phyloP scores from a whole-genome alignment of 2,888 invertebrate genomes.

The Tetanocera ferruginea region DNA sequence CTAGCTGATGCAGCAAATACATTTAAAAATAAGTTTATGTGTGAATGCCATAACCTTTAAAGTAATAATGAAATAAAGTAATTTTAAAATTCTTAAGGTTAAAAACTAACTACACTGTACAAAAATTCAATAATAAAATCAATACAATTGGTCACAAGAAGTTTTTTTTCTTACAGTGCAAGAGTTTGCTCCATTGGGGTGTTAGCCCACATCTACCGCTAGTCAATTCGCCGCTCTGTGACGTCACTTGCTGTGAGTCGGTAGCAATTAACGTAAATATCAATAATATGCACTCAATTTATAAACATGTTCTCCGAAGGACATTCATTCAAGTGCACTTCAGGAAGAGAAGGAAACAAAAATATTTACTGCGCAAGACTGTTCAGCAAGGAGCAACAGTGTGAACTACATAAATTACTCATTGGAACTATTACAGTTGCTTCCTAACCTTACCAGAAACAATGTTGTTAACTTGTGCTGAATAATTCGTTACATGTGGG shows the following conservation, averaged over 20 bases:
- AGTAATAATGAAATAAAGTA: too few relatives aligned
- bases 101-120: too few relatives aligned
- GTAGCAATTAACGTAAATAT: neutral
- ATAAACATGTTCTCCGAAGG: neutral
- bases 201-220: too few relatives aligned
- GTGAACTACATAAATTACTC: neutral
- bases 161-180: neutral
- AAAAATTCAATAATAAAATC: too few relatives aligned
- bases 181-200: too few relatives aligned
- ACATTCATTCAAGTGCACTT: conserved; percentile 15
- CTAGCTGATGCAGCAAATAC: too few relatives aligned
- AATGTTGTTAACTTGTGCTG: neutral
- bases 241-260: neutral
- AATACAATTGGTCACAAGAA: too few relatives aligned
- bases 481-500: too few relatives aligned
- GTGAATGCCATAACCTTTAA: too few relatives aligned
- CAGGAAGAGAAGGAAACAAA: neutral
- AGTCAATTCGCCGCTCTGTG: neutral
- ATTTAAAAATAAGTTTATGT: too few relatives aligned
- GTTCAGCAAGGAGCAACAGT: neutral
- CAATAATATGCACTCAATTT: neutral
- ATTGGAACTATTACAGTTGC: neutral
- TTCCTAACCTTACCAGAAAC: neutral
- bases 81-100: too few relatives aligned
- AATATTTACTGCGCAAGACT: neutral